Base-by-base conservation (phyloP, 2,888 invertebrate species). In the Sympetrum striolatum region DNA sequence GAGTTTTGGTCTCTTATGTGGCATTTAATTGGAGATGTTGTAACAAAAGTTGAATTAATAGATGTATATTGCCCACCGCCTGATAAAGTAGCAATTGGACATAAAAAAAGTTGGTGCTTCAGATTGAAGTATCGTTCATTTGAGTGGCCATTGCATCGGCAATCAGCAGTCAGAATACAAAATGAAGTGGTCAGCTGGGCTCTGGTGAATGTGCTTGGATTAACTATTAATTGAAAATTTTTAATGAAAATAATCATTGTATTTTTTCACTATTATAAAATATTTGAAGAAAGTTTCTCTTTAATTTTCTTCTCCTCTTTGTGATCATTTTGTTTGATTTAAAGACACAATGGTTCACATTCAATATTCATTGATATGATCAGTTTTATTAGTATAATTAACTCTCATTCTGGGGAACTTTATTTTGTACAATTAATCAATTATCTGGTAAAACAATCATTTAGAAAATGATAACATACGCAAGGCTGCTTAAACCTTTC, bases 101-200 rank as follows among this genome's bases (percentile, higher is more conserved):
- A 92, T 64, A 92, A 92, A 91, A 92, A 92, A 25, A 93, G 93
- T 37, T 92, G 92, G 90, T 94, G 94, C 90, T 94, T 93, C 91
- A 93, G 93, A 91, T 93, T 94, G 91, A 93, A 91, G 58, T 94
- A 94, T 91, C 92, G 92, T 91, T 93, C 94, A n/a, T 92, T 92
- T 90, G 91, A 91, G n/a, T 91, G 93, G 39, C 93, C 94, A 39
- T 92, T 94, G 82, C 92, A 93, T 91, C 93, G 93, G 91, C 92
- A 93, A 90, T 92, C 93, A 92, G 93, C 93, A 39, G 92, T 94
- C 39, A 91, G 93, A 81, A 92, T 94, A 58, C 94, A 94, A 37
- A 86, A 64, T 86, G 86, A 86, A 60, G 86, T 86, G 37, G 60
- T 86, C 22, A 35, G 37, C 6, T 86, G 86, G 86, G 86, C 60